A percentile compares a stretch with the other conserved stretches of the same genome.
These are phyloP conservation scores for Ambastaia sidthimunki DNA, from an alignment of 2,797 vertebrate genomes.

Conservation along the genomic window DNA sequence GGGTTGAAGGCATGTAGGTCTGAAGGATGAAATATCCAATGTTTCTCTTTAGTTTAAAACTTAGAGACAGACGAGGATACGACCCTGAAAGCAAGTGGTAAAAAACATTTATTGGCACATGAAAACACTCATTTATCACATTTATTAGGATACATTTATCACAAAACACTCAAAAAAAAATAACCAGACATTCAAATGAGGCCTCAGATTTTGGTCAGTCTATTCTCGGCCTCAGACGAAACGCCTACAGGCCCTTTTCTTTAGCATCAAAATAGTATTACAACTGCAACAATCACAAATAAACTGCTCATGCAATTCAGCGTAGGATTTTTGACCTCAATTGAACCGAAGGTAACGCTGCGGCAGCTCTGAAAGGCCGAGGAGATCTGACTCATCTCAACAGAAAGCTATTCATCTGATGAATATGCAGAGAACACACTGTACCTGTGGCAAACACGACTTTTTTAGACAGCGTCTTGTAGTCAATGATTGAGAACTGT, in stretches of 20 bases:
- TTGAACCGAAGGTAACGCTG: neutral
- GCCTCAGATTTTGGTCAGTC: neutral
- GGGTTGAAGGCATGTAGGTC: constrained; percentile 93
- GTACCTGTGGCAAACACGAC: constrained; percentile 93
- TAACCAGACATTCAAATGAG: neutral
- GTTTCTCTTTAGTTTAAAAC: constrained; percentile 93
- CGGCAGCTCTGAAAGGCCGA: neutral
- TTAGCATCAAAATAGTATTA: neutral
- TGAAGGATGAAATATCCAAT: constrained; percentile 97
- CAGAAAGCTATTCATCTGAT: constrained; percentile 10
- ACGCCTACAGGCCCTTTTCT: neutral
- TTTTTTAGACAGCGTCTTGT: constrained; percentile 90
- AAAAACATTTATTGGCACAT: neutral
- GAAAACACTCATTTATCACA: too few species aligned
- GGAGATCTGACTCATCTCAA: constrained; percentile 14
- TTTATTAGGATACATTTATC: too few species aligned
- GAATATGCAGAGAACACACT: neutral
- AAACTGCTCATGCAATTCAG: neutral
- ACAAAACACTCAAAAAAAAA: too few species aligned
- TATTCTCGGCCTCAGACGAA: neutral
- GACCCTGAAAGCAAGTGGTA: constrained; percentile 77
- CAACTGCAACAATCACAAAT: neutral
- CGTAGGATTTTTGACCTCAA: neutral
- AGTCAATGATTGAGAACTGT: constrained; percentile 93
- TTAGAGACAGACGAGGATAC: constrained; percentile 90